Evolutionary conservation across 2,797 vertebrate genomes (phyloP).

Genomic region (Tiaroga cobitis): DNA sequence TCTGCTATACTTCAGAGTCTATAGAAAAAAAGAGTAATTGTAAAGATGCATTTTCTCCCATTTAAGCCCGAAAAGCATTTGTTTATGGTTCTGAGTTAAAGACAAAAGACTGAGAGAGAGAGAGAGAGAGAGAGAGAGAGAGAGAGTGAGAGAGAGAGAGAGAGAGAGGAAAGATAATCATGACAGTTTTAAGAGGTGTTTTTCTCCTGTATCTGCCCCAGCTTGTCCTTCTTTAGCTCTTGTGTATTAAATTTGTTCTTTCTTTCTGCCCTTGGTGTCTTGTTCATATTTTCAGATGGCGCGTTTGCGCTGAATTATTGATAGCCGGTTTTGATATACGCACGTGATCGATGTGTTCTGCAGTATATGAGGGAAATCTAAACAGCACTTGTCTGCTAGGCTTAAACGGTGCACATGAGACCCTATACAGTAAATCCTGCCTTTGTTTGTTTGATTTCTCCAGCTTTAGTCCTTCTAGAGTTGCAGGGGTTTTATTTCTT

Average conservation of each 20-base stretch:
- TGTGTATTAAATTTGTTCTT: slow-evolving; percentile 40
- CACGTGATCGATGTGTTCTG: slow-evolving; percentile 49
- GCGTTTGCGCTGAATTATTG: slow-evolving; percentile 59
- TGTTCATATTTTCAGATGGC: slow-evolving; percentile 55
- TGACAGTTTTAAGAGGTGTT: background rate
- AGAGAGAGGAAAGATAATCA: slow-evolving; percentile 5
- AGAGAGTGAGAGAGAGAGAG: no score
- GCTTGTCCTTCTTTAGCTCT: slow-evolving; percentile 14
- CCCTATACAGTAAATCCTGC: slow-evolving; percentile 10
- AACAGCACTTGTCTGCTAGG: slow-evolving; percentile 11
- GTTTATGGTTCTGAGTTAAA: slow-evolving; percentile 1
- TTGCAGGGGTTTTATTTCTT: slow-evolving; percentile 17
- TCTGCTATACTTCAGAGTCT: background rate
- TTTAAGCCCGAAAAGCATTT: slow-evolving; percentile 3
- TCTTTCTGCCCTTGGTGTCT: slow-evolving; percentile 38
- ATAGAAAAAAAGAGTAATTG: background rate
- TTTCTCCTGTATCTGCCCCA: slow-evolving; percentile 7
- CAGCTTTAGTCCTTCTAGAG: slow-evolving; percentile 17
- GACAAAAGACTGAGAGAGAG: slow-evolving; percentile 1
- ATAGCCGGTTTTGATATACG: slow-evolving; percentile 52
- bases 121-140: background rate
- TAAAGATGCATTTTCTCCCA: background rate
- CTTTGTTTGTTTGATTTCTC: slow-evolving; percentile 34
- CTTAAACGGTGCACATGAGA: slow-evolving; percentile 2
- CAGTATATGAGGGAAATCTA: slow-evolving; percentile 34